These are phyloP conservation scores for Antheraea yamamai DNA, from an alignment of 2,888 invertebrate genomes.

Conservation along the genomic window DNA sequence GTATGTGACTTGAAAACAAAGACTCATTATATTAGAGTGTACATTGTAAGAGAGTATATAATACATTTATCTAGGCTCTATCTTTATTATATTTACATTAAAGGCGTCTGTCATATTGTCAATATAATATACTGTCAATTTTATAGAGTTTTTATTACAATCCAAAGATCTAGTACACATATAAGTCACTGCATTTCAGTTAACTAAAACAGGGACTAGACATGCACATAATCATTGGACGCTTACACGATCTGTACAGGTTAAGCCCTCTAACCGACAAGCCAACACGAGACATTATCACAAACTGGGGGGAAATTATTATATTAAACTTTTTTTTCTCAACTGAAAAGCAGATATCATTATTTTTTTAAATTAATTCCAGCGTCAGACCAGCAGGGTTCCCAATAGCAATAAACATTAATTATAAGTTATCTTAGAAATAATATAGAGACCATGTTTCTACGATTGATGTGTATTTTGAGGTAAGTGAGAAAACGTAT, in stretches of 20 bases:
- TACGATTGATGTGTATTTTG: too few relatives aligned
- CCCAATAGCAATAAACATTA: too few relatives aligned
- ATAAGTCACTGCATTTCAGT: slow-evolving; percentile 43
- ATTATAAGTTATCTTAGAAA: too few relatives aligned
- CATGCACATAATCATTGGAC: slow-evolving; percentile 65
- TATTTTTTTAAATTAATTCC: background rate
- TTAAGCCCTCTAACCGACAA: slow-evolving; percentile 44
- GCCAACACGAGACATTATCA: slow-evolving; percentile 35
- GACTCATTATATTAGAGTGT: too few relatives aligned
- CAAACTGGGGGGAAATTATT: slow-evolving; percentile 8
- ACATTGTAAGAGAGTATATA: too few relatives aligned
- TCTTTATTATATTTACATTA: too few relatives aligned
- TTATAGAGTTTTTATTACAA: background rate
- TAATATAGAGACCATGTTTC: too few relatives aligned
- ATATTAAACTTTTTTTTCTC: background rate
- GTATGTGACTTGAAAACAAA: too few relatives aligned
- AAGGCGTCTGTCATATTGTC: too few relatives aligned
- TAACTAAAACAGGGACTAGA: slow-evolving; percentile 49
- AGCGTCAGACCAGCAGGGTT: background rate
- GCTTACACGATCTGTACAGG: slow-evolving; percentile 60
- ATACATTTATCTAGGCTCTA: too few relatives aligned
- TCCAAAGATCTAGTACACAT: background rate
- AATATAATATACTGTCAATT: background rate
- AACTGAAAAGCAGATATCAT: background rate
- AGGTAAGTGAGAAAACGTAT: too few relatives aligned